Evolutionary conservation across 2,888 invertebrate genomes (phyloP), one percentile per base, ranked within the genome.

Genomic region (Peribatodes rhomboidaria): DNA sequence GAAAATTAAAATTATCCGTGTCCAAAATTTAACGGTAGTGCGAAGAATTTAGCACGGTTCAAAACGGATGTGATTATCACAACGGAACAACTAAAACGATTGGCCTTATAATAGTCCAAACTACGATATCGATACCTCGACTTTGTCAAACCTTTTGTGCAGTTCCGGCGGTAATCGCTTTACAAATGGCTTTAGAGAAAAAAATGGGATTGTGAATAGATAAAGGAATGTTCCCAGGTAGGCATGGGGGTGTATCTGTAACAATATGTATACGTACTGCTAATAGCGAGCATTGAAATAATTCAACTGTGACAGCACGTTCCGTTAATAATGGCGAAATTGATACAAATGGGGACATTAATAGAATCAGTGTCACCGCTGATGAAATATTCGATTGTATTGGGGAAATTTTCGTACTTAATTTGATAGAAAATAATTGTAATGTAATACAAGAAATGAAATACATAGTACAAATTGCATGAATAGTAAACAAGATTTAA

Each of bases 91-190:
- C 87, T 86, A 82, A 68, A 84, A 86, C 84, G 85, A 90, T 90
- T 89, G 82, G 85, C 80, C 83, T 86, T 88, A 88, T 87, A n/a
- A n/a, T n/a, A 68, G 87, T 89, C 89, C 89, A 88, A 91, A 90
- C 90, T 89, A 83, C 81, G 90, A 88, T 88, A 92, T 81, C 83
- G 90, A 92, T 91, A 90, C 85, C 83, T 74, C 82, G 77, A 82
- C 81, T 87, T 86, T 85, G 87, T 87, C 86, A 84, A 81, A 79
- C 81, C 86, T 83, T 87, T 91, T 92, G 90, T 91, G 80, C 81
- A 88, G 87, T 87, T 90, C 92, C 92, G 90, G 86, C 85, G 82
- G 86, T 90, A 88, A 91, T 87, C 86, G 85, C 72, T 85, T 83
- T 73, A 89, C 86, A 85, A 84, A 89, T 82, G 79, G 80, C 63